These are phyloP conservation scores for Excalfactoria chinensis DNA, from an alignment of 2,113 vertebrate species.

Conservation along the genomic window DNA sequence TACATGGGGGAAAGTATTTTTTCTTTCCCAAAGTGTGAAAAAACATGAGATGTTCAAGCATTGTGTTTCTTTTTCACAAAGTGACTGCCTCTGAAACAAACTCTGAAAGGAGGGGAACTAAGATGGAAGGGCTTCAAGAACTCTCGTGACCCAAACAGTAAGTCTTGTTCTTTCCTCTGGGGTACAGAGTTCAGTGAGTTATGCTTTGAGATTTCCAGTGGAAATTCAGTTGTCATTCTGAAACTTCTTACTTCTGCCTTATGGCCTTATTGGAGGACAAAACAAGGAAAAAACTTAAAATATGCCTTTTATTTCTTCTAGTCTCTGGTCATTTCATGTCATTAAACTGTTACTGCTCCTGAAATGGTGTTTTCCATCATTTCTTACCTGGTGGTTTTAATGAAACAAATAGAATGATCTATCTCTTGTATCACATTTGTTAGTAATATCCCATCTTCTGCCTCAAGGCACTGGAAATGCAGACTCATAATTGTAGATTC, in stretches of 20 bases:
- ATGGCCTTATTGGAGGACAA: background rate
- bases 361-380: background rate
- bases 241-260: background rate
- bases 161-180: background rate
- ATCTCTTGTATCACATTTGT: background rate
- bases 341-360: background rate
- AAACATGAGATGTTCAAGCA: background rate
- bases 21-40: background rate
- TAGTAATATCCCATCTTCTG: background rate
- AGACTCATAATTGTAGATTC: background rate
- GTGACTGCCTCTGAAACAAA: background rate
- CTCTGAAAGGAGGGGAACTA: background rate
- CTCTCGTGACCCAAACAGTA: background rate
- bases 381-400: background rate
- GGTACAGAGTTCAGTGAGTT: background rate
- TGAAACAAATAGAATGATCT: background rate
- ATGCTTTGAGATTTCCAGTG: background rate
- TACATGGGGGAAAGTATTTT: background rate
- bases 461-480: background rate
- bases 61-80: background rate
- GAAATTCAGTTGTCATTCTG: background rate
- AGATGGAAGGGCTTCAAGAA: background rate
- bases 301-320: background rate
- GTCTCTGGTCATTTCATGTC: background rate
- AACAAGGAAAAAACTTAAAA: background rate